These are phyloP conservation scores for Anabas testudineus DNA, from an alignment of 2,797 vertebrate genomes.

Conservation along the genomic window DNA sequence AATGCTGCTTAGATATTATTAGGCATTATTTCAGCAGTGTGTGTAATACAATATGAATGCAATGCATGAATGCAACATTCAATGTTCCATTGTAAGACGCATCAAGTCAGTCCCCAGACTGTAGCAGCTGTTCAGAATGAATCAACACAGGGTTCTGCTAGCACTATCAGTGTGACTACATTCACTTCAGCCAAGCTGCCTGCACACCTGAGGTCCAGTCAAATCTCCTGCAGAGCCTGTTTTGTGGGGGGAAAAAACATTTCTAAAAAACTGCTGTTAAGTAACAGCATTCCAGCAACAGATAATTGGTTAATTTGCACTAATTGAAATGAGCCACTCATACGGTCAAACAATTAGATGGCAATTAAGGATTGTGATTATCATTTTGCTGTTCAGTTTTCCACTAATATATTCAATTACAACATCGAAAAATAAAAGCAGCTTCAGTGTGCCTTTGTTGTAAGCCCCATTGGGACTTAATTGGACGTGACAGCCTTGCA, in stretches of 20 bases:
- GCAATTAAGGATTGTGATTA: slow-evolving; percentile 1
- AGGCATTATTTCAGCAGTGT: too few relatives aligned
- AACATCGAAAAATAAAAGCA: not conserved
- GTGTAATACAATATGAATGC: not conserved
- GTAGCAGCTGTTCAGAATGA: slow-evolving; percentile 45
- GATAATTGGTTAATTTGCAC: slow-evolving; percentile 30
- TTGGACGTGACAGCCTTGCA: slow-evolving; percentile 13
- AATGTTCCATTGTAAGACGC: not conserved
- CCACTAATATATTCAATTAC: not conserved
- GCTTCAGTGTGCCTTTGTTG: slow-evolving; percentile 11
- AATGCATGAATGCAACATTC: slow-evolving; percentile 1
- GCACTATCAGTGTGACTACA: slow-evolving; percentile 45
- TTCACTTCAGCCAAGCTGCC: slow-evolving; percentile 31
- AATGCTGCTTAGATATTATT: too few relatives aligned
- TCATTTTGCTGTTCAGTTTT: not conserved
- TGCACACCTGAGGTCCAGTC: slow-evolving; percentile 26
- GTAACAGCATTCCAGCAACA: slow-evolving; percentile 20
- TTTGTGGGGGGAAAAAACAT: slow-evolving; percentile 4
- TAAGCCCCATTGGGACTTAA: slow-evolving; percentile 8
- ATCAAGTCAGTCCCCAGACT: slow-evolving; percentile 14
- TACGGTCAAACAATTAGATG: not conserved
- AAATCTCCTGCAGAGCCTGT: slow-evolving; percentile 31
- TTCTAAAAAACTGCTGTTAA: slow-evolving; percentile 31
- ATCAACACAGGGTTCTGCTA: slow-evolving; percentile 29
- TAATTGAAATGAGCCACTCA: slow-evolving; percentile 18